Conservation (phyloP, 2,113 vertebrate species). For the Atherinomorus stipes region DNA sequence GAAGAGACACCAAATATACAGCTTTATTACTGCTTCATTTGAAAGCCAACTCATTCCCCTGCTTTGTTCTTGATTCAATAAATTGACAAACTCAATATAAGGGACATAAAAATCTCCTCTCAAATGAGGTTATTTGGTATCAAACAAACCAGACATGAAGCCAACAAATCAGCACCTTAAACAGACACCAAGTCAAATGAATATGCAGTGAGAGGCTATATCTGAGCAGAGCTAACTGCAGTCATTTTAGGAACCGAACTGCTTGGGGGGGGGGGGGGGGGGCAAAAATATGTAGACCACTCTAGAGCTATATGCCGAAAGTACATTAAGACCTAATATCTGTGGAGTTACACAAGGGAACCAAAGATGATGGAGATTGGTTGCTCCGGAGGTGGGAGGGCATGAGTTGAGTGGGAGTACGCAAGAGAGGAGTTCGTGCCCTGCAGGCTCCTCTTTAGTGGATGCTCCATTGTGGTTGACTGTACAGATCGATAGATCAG, state of each 20-base stretch:
- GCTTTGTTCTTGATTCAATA: slow-evolving; percentile 34
- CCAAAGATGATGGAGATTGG: slow-evolving; percentile 39
- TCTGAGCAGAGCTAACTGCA: slow-evolving; percentile 29
- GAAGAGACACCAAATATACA: background rate
- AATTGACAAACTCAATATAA: background rate
- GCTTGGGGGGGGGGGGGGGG: slow-evolving; percentile 30
- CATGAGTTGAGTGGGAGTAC: slow-evolving; percentile 26
- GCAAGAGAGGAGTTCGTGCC: slow-evolving; percentile 42
- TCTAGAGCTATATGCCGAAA: slow-evolving; percentile 70
- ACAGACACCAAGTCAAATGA: slow-evolving; percentile 30
- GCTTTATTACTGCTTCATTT: background rate
- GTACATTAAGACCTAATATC: slow-evolving; percentile 71
- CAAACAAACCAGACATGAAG: slow-evolving; percentile 33
- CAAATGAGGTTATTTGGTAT: slow-evolving; percentile 37
- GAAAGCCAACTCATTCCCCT: background rate
- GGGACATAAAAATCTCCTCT: slow-evolving; percentile 33
- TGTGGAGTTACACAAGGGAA: slow-evolving; percentile 37
- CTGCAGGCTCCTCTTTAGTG: slow-evolving; percentile 64
- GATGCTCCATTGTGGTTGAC: slow-evolving; percentile 73
- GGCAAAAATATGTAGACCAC: slow-evolving; percentile 59
- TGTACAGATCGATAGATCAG: slow-evolving; percentile 69
- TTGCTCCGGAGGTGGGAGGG: slow-evolving; percentile 34
- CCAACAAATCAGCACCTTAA: slow-evolving; percentile 29
- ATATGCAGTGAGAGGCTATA: slow-evolving; percentile 28
- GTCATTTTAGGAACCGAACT: slow-evolving; percentile 34